Base-by-base conservation (phyloP, 2,797 vertebrate species). In the Myotis planiceps region DNA sequence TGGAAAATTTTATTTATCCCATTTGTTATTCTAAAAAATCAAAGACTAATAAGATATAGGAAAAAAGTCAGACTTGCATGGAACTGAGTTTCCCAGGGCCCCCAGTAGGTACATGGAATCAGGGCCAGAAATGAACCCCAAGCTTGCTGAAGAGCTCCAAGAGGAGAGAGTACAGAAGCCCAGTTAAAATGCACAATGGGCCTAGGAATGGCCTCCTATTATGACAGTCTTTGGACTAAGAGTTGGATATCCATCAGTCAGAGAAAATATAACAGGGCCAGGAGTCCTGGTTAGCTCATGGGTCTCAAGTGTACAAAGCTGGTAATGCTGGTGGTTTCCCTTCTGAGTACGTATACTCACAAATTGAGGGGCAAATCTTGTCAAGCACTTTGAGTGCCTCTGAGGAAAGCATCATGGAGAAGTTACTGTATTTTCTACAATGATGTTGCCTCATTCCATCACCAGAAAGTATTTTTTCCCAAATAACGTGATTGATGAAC, bases 21-120 rank as follows among this genome's bases (percentile, higher is more conserved):
- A 79, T 95, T 78, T 97, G 69, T 87, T 29, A 12, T 47, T 92
- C 74, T 90, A 63, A 88, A 88, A 53, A 74, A 34, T 18, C 53
- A 92, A 90, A 93, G 60, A 76, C 65, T 81, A 39, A 92, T 88
- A 60, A 95, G 78, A 39, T 76, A 78, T 9, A 51, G 32, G 51
- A n/a, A 16, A 29, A 75, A 32, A 49, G 39, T 91, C 27, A 92
- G 79, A 34, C 65, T 91, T 87, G 32, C 4, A 80, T 9, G 51
- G 53, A 88, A 53, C 58, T 65, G 74, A 49, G 42, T 92, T 89
- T 96, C 63, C 85, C 63, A 85, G 66, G 55, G 10, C 47, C 66
- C n/a, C 42, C 47, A 32, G 16, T 27, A 71, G 79, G 66, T 42
- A 53, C 53, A 37, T 49, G 25, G 51, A 66, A 29, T 75, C 14